These are phyloP conservation scores for Steinernema feltiae DNA, from an alignment of 1,140 invertebrate genomes.

Conservation along the genomic window DNA sequence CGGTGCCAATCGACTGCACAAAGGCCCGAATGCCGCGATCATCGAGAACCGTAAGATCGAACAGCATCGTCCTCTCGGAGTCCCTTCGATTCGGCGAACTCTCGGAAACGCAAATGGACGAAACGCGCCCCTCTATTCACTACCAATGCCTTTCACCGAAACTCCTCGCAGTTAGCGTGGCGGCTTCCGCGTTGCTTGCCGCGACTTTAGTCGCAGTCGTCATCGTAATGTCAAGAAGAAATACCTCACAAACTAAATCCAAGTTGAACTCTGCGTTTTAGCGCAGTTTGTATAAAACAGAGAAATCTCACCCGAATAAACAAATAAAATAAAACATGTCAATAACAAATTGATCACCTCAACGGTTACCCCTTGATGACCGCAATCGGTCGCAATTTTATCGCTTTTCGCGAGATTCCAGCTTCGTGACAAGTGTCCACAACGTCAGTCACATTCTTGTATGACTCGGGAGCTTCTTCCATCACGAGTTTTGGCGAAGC, in stretches of 20 bases:
- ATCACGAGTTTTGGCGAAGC: conserved; percentile 98
- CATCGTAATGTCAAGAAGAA: neutral
- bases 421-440: conserved; percentile 95
- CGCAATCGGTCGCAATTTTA: conserved; percentile 93
- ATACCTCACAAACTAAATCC: neutral
- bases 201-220: neutral
- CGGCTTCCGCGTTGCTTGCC: neutral
- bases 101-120: neutral
- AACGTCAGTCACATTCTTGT: conserved; percentile 99
- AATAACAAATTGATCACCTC: conserved; percentile 14
- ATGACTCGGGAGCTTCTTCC: conserved; percentile 98
- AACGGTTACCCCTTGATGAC: conserved; percentile 82
- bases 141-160: neutral
- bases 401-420: conserved; percentile 92
- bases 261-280: neutral
- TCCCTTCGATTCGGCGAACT: neutral
- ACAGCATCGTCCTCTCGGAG: neutral
- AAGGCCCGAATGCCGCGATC: neutral
- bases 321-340: neutral
- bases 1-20: neutral
- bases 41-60: neutral
- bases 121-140: neutral
- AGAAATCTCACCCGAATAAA: neutral
- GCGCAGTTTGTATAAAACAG: neutral
- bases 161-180: neutral